These are phyloP conservation scores for Ploceus nigricollis DNA, from an alignment of 2,113 vertebrate species.

Conservation along the genomic window DNA sequence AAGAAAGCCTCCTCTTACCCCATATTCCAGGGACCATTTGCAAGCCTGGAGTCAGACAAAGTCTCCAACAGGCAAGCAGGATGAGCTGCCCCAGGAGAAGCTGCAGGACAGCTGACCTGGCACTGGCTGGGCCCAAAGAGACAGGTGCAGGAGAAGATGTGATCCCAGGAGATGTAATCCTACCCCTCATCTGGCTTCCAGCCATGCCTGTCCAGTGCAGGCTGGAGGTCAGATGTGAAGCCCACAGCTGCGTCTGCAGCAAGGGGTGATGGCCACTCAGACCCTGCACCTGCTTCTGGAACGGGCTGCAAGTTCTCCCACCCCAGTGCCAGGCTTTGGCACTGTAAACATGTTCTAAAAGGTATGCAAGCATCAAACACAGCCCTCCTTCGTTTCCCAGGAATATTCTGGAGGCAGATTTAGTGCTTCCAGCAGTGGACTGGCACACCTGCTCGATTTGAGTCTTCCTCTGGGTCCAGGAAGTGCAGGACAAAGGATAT, in stretches of 20 bases:
- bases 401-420: not conserved
- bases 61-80: accelerated
- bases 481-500: not conserved
- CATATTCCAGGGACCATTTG: accelerated
- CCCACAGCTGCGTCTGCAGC: accelerated
- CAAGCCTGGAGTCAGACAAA: not conserved
- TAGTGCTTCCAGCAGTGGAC: not conserved
- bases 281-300: not conserved
- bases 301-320: not conserved
- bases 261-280: not conserved
- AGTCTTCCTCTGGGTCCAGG: not conserved
- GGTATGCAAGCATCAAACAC: accelerated
- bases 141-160: not conserved
- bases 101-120: too few species aligned
- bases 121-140: not conserved
- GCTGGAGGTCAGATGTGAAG: not conserved
- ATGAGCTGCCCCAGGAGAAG: not conserved
- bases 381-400: accelerated
- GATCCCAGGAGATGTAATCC: not conserved
- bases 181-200: not conserved
- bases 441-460: accelerated
- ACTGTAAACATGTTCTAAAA: not conserved
- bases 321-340: not conserved
- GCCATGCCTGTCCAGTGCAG: not conserved
- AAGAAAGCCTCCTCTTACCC: not conserved